Evolutionary conservation across 1,140 invertebrate species (phyloP).

Genomic region (Campodea augens): DNA sequence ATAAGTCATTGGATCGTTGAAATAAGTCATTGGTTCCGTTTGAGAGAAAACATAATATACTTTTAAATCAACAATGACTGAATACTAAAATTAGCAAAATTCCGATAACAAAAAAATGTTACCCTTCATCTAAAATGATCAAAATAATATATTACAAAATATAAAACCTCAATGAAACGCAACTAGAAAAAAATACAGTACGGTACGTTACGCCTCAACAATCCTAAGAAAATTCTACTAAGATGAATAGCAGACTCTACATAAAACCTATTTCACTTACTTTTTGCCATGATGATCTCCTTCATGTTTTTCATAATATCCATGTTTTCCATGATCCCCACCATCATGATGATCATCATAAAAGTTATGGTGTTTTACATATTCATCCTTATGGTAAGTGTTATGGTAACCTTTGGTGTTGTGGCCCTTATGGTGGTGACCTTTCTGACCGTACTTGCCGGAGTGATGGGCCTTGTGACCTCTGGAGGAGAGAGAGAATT

Average conservation of each 20-base stretch:
- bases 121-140: no score
- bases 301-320: slow-evolving; percentile 5
- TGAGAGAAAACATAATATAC: no score
- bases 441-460: slow-evolving; percentile 3
- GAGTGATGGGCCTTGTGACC: slow-evolving; percentile 2
- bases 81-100: no score
- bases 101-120: no score
- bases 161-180: no score
- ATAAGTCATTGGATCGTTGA: no score
- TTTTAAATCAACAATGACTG: no score
- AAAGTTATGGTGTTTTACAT: slow-evolving; percentile 8
- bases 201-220: background rate
- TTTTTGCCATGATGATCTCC: slow-evolving; percentile 8
- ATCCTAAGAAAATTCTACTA: background rate
- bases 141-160: no score
- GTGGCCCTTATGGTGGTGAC: slow-evolving; percentile 8
- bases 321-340: slow-evolving; percentile 1
- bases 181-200: background rate
- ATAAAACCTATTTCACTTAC: slow-evolving; percentile 4
- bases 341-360: slow-evolving; percentile 7
- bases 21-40: no score
- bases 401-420: slow-evolving; percentile 8
- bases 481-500: no score
- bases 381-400: slow-evolving; percentile 9
- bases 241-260: background rate